Evolutionary conservation across 2,888 invertebrate genomes (phyloP).

Genomic region (Nemapogon koenigi): DNA sequence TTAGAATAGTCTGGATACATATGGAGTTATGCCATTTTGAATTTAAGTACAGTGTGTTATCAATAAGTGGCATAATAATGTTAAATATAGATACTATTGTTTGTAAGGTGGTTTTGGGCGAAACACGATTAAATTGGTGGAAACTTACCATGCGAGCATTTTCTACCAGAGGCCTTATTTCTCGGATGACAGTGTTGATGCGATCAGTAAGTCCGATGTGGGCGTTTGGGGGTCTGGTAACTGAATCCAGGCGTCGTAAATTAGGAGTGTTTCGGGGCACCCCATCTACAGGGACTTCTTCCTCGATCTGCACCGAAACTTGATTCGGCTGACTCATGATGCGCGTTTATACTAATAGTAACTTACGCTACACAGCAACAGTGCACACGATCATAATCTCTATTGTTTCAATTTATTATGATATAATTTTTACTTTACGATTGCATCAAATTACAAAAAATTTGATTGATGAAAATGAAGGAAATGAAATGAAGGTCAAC

Average conservation of each 20-base stretch:
- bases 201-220: conserved; percentile 47
- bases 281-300: conserved; percentile 33
- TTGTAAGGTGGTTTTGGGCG: no score
- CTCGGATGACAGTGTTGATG: conserved; percentile 59
- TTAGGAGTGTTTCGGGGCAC: conserved; percentile 28
- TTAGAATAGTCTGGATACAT: no score
- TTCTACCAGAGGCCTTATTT: conserved; percentile 71
- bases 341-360: neutral
- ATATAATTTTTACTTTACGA: conserved; percentile 9
- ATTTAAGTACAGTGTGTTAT: no score
- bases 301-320: conserved; percentile 49
- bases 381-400: no score
- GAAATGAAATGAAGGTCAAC: no score
- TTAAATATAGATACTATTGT: no score
- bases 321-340: conserved; percentile 48
- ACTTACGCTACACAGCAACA: neutral
- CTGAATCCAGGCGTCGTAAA: conserved; percentile 39
- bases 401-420: no score
- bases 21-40: no score
- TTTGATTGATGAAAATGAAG: no score
- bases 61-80: no score
- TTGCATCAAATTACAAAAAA: no score
- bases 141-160: conserved; percentile 63
- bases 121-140: no score
- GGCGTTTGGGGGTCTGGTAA: conserved; percentile 35